Percentiles rank a stretch among this genome's conserved stretches.
These are phyloP conservation scores for Hoplostethus mediterraneus DNA, from an alignment of 2,797 vertebrate species.

Conservation along the genomic window DNA sequence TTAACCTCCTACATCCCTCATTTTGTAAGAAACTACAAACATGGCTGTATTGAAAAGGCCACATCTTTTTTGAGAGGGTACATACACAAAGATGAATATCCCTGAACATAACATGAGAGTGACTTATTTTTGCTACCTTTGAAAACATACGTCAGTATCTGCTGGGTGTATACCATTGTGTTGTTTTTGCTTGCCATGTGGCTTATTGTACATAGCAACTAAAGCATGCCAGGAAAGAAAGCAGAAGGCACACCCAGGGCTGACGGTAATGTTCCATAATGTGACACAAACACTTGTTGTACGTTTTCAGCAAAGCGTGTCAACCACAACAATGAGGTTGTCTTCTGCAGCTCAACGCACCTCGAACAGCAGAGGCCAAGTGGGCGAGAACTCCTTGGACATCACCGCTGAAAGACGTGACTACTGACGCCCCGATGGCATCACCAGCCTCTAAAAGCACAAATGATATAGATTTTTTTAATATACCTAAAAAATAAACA, in stretches of 20 bases:
- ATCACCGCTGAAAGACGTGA: conserved; percentile 65
- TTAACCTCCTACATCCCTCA: no score
- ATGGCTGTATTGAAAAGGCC: no score
- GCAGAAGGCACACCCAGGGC: neutral
- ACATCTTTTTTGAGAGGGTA: no score
- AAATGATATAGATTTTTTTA: neutral
- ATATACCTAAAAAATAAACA: neutral
- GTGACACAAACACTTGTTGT: neutral
- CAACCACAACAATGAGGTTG: neutral
- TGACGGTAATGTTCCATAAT: neutral
- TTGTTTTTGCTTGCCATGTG: neutral
- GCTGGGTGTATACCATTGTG: neutral
- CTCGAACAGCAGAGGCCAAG: conserved; percentile 70
- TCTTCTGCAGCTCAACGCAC: conserved; percentile 61
- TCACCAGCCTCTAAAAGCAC: conserved; percentile 71
- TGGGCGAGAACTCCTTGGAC: conserved; percentile 66
- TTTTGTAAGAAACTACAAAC: no score
- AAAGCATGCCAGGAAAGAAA: neutral
- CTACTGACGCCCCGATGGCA: conserved; percentile 70
- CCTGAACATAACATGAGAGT: no score
- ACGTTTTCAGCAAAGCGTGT: neutral
- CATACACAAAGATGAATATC: no score
- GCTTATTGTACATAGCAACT: neutral
- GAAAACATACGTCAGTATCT: neutral
- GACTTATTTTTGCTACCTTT: no score